Evolutionary conservation across 2,888 invertebrate genomes (phyloP).

Genomic region (Aspidapion aeneum): DNA sequence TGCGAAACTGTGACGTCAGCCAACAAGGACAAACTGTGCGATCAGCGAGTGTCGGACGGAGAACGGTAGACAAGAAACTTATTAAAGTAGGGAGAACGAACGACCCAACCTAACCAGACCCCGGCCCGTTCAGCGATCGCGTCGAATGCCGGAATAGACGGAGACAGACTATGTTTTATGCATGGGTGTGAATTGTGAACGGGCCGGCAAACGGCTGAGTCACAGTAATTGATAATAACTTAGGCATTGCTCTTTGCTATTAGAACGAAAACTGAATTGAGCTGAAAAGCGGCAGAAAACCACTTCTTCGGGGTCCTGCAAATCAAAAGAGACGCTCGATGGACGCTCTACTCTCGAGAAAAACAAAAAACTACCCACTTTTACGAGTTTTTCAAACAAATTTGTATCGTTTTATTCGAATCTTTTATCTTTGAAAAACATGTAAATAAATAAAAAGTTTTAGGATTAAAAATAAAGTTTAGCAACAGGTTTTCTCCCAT

Average conservation of each 20-base stretch:
- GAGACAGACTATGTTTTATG: conserved; percentile 48
- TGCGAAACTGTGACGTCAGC: conserved; percentile 49
- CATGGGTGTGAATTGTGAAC: conserved; percentile 46
- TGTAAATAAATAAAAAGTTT: background rate
- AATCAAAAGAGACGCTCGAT: conserved; percentile 8
- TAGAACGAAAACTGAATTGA: conserved; percentile 34
- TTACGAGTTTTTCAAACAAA: background rate
- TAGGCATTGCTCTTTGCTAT: conserved; percentile 45
- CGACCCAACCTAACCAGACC: conserved; percentile 49
- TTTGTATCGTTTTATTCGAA: background rate
- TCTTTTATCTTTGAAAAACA: background rate
- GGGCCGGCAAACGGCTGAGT: conserved; percentile 49
- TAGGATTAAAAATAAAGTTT: background rate
- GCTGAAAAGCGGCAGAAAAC: conserved; percentile 31
- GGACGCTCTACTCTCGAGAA: background rate
- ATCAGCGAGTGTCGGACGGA: conserved; percentile 27
- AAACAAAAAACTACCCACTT: background rate
- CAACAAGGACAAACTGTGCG: conserved; percentile 35
- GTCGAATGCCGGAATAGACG: conserved; percentile 51
- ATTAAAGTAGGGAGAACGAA: conserved; percentile 46
- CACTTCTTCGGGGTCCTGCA: conserved; percentile 25
- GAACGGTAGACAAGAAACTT: conserved; percentile 42
- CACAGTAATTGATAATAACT: conserved; percentile 52
- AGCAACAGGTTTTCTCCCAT: background rate
- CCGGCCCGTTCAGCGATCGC: conserved; percentile 45